phyloP scores from a whole-genome alignment of 2,797 vertebrate genomes.

The Chanos chanos region DNA sequence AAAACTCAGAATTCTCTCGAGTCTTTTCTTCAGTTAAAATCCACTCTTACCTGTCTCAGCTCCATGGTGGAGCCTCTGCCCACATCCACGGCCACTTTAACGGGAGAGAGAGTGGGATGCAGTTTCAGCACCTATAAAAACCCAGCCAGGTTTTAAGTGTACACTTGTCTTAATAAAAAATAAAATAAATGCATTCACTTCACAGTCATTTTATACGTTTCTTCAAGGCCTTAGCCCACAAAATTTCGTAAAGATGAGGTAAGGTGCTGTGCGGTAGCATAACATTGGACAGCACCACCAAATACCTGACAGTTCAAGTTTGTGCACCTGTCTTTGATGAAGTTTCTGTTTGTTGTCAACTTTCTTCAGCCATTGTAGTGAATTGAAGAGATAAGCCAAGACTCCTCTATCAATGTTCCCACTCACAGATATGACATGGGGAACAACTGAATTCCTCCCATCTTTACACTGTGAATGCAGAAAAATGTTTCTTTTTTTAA shows the following conservation, averaged over 20 bases:
- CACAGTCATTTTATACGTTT: too few species aligned
- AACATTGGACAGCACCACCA: background rate
- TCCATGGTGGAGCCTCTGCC: constrained; percentile 80
- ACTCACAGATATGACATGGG: constrained; percentile 79
- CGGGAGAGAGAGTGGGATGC: constrained; percentile 87
- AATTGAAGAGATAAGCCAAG: constrained; percentile 85
- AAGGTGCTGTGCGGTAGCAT: too few species aligned
- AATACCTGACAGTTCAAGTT: background rate
- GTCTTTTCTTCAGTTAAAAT: background rate
- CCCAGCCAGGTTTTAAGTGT: background rate
- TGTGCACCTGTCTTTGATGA: constrained; percentile 80
- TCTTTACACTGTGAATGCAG: constrained; percentile 73
- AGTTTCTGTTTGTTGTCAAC: constrained; percentile 66
- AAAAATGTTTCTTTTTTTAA: background rate
- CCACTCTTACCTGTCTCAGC: constrained; percentile 79
- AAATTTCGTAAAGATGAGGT: too few species aligned
- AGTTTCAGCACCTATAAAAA: constrained; percentile 86
- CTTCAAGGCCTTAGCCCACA: too few species aligned
- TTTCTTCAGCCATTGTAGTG: constrained; percentile 78
- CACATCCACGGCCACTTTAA: constrained; percentile 89
- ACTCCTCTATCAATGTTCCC: constrained; percentile 82
- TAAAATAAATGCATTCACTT: too few species aligned
- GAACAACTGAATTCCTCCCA: constrained; percentile 76
- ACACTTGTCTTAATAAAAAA: too few species aligned
- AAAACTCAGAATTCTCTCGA: background rate